Percentiles rank a stretch among this genome's conserved stretches.
Evolutionary conservation across 2,797 vertebrate species (phyloP).

Genomic region (Philypnodon macrostomus): DNA sequence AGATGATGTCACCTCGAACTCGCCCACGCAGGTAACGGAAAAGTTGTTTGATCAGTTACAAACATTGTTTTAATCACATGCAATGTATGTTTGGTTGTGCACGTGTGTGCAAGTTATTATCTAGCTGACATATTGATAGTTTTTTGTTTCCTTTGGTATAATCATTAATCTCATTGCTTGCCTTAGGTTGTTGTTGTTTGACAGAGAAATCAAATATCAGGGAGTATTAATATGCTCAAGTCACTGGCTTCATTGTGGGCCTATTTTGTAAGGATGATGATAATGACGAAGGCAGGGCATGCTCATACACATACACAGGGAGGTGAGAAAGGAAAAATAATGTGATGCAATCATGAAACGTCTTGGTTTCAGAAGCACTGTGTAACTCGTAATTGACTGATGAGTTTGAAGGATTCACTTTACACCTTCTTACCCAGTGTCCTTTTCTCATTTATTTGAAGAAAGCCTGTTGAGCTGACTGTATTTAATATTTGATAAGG

Average conservation of each 20-base stretch:
- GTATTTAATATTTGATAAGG: conserved; percentile 15
- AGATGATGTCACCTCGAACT: conserved; percentile 98
- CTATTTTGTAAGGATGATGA: conserved; percentile 49
- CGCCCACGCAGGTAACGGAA: conserved; percentile 89
- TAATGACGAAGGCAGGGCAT: conserved; percentile 40
- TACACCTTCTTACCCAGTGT: conserved; percentile 6
- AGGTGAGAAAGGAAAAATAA: conserved; percentile 16
- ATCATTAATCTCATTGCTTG: not conserved
- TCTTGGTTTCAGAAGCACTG: conserved; percentile 44
- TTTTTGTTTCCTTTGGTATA: not conserved
- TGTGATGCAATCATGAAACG: conserved; percentile 49
- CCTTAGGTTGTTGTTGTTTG: not conserved
- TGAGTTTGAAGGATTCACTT: conserved; percentile 9
- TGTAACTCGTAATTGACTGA: conserved; percentile 20
- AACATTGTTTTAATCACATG: too few species aligned
- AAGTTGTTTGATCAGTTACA: not conserved
- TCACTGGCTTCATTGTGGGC: conserved; percentile 34
- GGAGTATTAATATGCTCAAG: conserved; percentile 43
- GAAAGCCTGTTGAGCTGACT: not conserved
- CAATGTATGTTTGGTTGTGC: too few species aligned
- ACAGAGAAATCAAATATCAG: conserved; percentile 7
- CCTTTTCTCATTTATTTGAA: conserved; percentile 10
- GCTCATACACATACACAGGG: conserved; percentile 51
- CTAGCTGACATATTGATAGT: not conserved
- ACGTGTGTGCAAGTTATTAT: conserved; percentile 31